Evolutionary conservation across 2,888 invertebrate genomes (phyloP), one percentile per base, ranked within the genome.

Genomic region (Idaea straminata): DNA sequence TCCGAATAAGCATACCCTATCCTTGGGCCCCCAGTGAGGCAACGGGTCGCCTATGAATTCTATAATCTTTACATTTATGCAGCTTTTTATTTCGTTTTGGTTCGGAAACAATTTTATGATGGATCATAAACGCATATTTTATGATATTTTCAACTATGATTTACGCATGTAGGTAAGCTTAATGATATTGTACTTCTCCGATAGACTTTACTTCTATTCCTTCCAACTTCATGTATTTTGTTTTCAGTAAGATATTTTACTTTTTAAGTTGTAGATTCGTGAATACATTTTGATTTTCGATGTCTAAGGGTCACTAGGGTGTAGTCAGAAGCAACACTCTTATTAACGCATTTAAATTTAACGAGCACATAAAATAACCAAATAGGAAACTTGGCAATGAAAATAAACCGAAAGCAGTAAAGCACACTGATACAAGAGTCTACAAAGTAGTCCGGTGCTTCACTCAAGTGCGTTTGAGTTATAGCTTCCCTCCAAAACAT

Each of bases 31-130:
- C 70, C 71, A 68, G 67, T 72, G 67, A 59, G 64, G 67, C 74
- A 72, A 75, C 77, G 80, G 84, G 82, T 83, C 85, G 80, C 85
- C 77, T 87, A 88, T 88, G 89, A 89, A 89, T 89, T 87, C 86
- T 83, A 83, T 85, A 83, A 87, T 88, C 82, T 82, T 82, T 71
- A 77, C 84, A 77, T 83, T 86, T 83, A 84, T 83, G 81, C 83
- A 81, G 81, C 83, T 78, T 80, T 84, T 86, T 86, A 82, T 84
- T 79, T 82, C 76, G 79, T 82, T 81, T 81, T 83, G 81, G 77
- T 78, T 72, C 79, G 64, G 74, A 81, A 78, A 83, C 81, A 80
- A 81, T 83, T 88, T 86, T 83, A 80, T 82, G 80, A 79, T 74
- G 77, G 79, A 78, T 83, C 80, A 79, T 83, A 82, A 84, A 84